Evolutionary conservation across 2,113 vertebrate genomes (phyloP).

Genomic region (Siniperca knerii): DNA sequence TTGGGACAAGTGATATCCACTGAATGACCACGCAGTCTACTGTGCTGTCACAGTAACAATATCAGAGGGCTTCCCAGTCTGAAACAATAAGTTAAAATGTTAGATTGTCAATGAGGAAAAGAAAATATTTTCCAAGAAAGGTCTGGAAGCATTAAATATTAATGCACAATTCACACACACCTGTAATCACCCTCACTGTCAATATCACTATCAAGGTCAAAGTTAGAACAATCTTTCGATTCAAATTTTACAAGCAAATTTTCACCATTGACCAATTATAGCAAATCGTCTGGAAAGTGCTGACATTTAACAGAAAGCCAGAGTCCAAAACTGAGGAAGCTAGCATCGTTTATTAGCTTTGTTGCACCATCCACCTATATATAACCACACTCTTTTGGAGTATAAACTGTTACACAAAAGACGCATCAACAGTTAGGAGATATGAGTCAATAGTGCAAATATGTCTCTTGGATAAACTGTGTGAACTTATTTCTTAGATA

Average conservation of each 20-base stretch:
- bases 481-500: neutral
- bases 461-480: neutral
- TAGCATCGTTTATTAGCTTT: neutral
- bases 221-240: neutral
- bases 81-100: neutral
- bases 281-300: neutral
- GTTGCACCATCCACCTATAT: neutral
- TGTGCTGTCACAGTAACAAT: constrained; percentile 12
- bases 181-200: neutral
- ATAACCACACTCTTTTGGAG: neutral
- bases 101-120: neutral
- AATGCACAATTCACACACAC: neutral
- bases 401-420: neutral
- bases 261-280: neutral
- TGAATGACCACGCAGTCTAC: constrained; percentile 12
- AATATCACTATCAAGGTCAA: neutral
- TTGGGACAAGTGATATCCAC: constrained; percentile 20
- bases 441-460: neutral
- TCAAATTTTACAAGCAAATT: neutral
- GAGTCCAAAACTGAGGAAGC: neutral
- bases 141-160: neutral
- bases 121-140: neutral
- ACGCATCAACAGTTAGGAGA: neutral
- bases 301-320: neutral
- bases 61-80: neutral